These are phyloP conservation scores for Cryptops parisi DNA, from an alignment of 2,888 invertebrate genomes.

Conservation along the genomic window DNA sequence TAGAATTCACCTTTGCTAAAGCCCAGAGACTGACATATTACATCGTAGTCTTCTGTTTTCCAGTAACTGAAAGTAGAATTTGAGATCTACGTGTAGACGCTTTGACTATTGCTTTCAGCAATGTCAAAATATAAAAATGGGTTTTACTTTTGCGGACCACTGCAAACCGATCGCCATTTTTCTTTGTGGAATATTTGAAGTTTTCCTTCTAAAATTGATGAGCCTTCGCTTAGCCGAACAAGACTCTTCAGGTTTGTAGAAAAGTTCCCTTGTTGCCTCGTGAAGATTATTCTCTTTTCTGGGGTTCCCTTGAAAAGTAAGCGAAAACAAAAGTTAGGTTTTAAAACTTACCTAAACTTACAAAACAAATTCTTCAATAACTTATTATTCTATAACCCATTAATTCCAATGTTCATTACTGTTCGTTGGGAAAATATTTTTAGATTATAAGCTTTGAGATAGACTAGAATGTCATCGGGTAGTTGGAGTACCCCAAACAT, in stretches of 20 bases:
- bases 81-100: background rate
- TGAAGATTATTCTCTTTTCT: no score
- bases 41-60: slow-evolving; percentile 80
- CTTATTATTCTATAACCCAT: no score
- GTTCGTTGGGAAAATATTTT: no score
- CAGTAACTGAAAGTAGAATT: slow-evolving; percentile 47
- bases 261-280: no score
- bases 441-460: no score
- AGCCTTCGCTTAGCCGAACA: slow-evolving; percentile 83
- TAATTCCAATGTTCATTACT: no score
- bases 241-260: no score
- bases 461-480: no score
- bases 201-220: slow-evolving; percentile 74
- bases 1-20: slow-evolving; percentile 70
- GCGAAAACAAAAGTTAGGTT: no score
- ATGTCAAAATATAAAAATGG: background rate
- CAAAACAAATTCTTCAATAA: background rate
- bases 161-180: slow-evolving; percentile 73
- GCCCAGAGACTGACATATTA: slow-evolving; percentile 90
- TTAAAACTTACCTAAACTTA: no score
- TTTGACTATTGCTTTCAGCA: background rate
- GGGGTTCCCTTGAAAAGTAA: no score
- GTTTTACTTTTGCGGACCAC: slow-evolving; percentile 82
- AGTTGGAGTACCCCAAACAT: no score
- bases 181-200: slow-evolving; percentile 74